Evolutionary conservation across 2,888 invertebrate species (phyloP).

Genomic region (Agrypnus murinus): DNA sequence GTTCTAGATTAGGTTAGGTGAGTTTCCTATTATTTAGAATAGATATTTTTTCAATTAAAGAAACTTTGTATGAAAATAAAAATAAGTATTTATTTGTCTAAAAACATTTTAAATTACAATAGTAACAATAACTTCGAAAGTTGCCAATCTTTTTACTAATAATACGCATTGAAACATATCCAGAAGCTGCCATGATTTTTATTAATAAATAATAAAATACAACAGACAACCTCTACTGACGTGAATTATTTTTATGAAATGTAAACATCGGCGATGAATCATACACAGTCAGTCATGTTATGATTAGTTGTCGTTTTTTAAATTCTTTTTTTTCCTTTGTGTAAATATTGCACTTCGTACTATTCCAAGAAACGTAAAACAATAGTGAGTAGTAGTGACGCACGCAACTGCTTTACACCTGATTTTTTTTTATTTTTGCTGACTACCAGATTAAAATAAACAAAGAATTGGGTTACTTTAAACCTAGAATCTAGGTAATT

Average conservation of each 20-base stretch:
- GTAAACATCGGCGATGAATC: slow-evolving; percentile 37
- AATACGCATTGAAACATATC: too few relatives aligned
- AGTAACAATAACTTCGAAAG: too few relatives aligned
- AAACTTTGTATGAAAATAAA: too few relatives aligned
- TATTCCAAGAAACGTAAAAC: slow-evolving; percentile 13
- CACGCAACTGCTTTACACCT: slow-evolving; percentile 1
- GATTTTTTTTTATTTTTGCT: not conserved
- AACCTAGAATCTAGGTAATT: slow-evolving; percentile 12
- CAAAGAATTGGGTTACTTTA: slow-evolving; percentile 25
- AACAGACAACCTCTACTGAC: slow-evolving; percentile 18
- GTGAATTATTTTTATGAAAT: slow-evolving; percentile 35
- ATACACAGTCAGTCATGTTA: slow-evolving; percentile 37
- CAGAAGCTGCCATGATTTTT: too few relatives aligned
- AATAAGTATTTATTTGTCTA: too few relatives aligned
- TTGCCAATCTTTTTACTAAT: too few relatives aligned
- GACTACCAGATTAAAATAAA: slow-evolving; percentile 21
- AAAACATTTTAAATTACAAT: too few relatives aligned
- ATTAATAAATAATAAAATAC: too few relatives aligned
- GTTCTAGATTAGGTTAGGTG: too few relatives aligned
- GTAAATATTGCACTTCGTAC: not conserved
- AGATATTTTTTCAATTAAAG: too few relatives aligned
- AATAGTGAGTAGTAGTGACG: slow-evolving; percentile 16
- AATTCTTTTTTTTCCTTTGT: slow-evolving; percentile 25
- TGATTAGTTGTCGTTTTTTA: slow-evolving; percentile 49
- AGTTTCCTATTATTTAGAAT: too few relatives aligned